These are phyloP conservation scores for Atopsyche davidsoni DNA, from an alignment of 1,140 invertebrate genomes.

Conservation along the genomic window DNA sequence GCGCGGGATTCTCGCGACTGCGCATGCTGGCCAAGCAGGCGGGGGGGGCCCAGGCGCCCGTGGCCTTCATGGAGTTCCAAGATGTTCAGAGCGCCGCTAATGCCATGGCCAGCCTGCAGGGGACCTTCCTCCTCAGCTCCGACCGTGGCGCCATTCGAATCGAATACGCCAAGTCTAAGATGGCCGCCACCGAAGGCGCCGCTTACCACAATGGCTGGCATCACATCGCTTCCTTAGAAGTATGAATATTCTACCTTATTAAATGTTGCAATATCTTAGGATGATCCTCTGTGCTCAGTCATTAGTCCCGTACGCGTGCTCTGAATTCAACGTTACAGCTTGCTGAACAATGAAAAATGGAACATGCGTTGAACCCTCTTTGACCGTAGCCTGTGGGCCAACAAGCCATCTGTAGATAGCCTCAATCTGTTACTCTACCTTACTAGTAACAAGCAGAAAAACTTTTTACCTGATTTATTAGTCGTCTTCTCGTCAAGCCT, in stretches of 20 bases:
- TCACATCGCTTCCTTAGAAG: constrained; percentile 34
- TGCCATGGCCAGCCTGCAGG: constrained; percentile 88
- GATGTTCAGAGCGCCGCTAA: constrained; percentile 83
- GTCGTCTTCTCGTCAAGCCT: no score
- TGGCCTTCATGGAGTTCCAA: constrained; percentile 96
- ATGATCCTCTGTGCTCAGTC: no score
- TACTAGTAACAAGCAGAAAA: no score
- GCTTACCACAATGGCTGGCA: constrained; percentile 48
- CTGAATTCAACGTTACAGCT: no score
- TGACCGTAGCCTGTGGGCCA: no score
- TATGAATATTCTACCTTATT: constrained; percentile 22
- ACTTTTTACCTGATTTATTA: no score
- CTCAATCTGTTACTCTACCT: no score
- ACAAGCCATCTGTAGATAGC: no score
- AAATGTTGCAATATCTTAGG: constrained; percentile 16
- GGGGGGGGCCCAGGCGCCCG: constrained; percentile 45
- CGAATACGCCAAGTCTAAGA: constrained; percentile 97
- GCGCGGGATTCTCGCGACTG: constrained; percentile 93
- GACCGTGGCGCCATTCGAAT: constrained; percentile 94
- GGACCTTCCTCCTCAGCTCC: constrained; percentile 88
- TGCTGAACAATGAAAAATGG: no score
- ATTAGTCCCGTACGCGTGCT: no score
- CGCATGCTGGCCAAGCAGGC: constrained; percentile 84
- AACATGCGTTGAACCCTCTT: no score
- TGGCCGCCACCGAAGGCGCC: constrained; percentile 70